A percentile compares a stretch with the other conserved stretches of the same genome.
These are phyloP conservation scores for Drosophila neonasuta DNA, from an alignment of 2,888 invertebrate genomes.

Conservation along the genomic window DNA sequence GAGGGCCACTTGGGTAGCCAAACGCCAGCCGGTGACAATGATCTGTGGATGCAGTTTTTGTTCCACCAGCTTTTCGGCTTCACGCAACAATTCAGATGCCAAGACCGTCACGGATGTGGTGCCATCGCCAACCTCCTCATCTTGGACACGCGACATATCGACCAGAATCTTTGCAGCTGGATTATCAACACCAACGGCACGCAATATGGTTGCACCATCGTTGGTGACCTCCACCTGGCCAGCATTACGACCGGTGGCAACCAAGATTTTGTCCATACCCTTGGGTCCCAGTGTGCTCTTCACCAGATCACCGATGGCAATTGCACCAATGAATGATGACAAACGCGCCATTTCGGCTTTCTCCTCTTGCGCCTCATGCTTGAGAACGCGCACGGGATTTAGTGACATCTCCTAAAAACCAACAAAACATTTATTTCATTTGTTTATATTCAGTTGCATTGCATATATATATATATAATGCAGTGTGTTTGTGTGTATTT, in stretches of 20 bases:
- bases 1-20: constrained; percentile 92
- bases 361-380: constrained; percentile 98
- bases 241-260: constrained; percentile 90
- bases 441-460: constrained; percentile 14
- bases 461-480: neutral
- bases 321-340: constrained; percentile 99
- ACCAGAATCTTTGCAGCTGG: constrained; percentile 99
- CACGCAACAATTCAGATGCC: constrained; percentile 96
- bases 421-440: constrained; percentile 3
- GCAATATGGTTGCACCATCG: constrained; percentile 99
- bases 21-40: constrained; percentile 97
- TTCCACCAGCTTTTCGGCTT: constrained; percentile 96
- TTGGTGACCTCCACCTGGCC: constrained; percentile 97
- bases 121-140: constrained; percentile 99
- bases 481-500: constrained; percentile 6
- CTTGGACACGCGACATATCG: constrained; percentile 99
- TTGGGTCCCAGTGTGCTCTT: constrained; percentile 99
- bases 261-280: constrained; percentile 97
- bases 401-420: constrained; percentile 87
- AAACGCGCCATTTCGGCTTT: constrained; percentile 98
- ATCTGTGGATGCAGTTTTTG: constrained; percentile 99
- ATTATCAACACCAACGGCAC: constrained; percentile 98
- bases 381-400: constrained; percentile 96
- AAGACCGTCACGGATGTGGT: constrained; percentile 98
- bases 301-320: constrained; percentile 98